Base-by-base conservation (phyloP, 2,797 vertebrate species). In the Otolemur crassicaudatus region DNA sequence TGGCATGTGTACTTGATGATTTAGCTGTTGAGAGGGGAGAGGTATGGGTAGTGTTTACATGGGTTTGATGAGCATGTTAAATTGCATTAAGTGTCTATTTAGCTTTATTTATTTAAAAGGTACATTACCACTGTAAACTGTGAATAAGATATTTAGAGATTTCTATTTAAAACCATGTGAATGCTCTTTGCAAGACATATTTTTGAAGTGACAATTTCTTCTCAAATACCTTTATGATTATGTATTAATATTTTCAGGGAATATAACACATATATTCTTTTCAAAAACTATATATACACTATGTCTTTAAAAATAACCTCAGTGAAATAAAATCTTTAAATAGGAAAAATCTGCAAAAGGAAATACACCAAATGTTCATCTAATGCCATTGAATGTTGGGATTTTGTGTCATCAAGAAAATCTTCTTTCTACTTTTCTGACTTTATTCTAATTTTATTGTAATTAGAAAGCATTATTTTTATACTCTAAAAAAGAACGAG, bases 401-500 rank as follows among this genome's bases (percentile, higher is more conserved):
- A 92, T 75, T 95, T 81, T 82, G 73, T 96, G 73, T 94, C 73
- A 95, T 95, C 82, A 94, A 94, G 89, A 95, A 67, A 91, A 88
- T 65, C 40, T 92, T 95, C 60, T 96, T 93, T 87, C 73, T 85
- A 73, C 56, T 91, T 95, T 93, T 92, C 20, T 92, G 31, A 96
- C 77, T 96, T 90, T 87, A 87, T 96, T 93, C 80, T 97, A 94
- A 95, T 95, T 95, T 97, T 94, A 89, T 94, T 96, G 11, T 97
- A 97, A 95, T 96, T 95, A 95, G 75, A 29, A 94, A 93, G 72
- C 67, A 87, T 92, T 97, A 96, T 97, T 97, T 97, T 94, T 95
- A 92, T 72, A 92, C 75, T 93, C 81, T 85, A 75, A 77, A 85
- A 85, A 94, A 95, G 60, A 94, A 82, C 37, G 67, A 96, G 63